Percentiles rank a stretch among this genome's conserved stretches.
Evolutionary conservation across 2,888 invertebrate species (phyloP).

Genomic region (Drosophila borborema): DNA sequence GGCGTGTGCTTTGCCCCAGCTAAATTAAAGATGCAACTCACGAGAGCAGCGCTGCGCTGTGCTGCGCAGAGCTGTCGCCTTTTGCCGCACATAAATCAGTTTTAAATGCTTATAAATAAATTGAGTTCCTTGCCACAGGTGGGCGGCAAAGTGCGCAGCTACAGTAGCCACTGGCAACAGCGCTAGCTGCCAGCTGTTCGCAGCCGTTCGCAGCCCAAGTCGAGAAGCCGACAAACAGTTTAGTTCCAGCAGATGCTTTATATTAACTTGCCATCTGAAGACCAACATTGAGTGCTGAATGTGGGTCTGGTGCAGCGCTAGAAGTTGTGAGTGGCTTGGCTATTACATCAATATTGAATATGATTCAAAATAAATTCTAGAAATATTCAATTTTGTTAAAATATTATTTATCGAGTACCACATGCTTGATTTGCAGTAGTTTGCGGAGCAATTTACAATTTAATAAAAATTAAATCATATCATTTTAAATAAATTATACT

Average conservation of each 20-base stretch:
- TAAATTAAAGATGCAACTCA: conserved; percentile 75
- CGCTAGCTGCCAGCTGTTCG: conserved; percentile 13
- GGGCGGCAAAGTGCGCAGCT: conserved; percentile 27
- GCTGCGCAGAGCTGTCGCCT: conserved; percentile 44
- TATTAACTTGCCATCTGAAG: conserved; percentile 6
- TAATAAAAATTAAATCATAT: too few relatives aligned
- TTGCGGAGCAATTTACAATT: too few relatives aligned
- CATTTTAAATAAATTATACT: too few relatives aligned
- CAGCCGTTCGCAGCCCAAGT: not conserved
- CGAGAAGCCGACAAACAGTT: conserved; percentile 7
- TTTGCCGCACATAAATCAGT: conserved; percentile 72
- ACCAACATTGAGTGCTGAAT: not conserved
- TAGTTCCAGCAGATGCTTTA: conserved; percentile 6
- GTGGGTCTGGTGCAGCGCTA: not conserved
- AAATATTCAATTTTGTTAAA: not conserved
- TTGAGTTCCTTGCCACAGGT: conserved; percentile 61
- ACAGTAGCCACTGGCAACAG: conserved; percentile 17
- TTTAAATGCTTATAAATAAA: conserved; percentile 78
- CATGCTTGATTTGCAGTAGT: too few relatives aligned
- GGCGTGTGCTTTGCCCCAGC: conserved; percentile 44
- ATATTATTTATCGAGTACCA: too few relatives aligned
- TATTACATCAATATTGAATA: not conserved
- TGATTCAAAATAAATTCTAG: not conserved
- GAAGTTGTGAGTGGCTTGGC: not conserved
- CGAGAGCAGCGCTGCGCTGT: conserved; percentile 32